phyloP scores from a whole-genome alignment of 2,888 invertebrate species.

The Dicycla oo region DNA sequence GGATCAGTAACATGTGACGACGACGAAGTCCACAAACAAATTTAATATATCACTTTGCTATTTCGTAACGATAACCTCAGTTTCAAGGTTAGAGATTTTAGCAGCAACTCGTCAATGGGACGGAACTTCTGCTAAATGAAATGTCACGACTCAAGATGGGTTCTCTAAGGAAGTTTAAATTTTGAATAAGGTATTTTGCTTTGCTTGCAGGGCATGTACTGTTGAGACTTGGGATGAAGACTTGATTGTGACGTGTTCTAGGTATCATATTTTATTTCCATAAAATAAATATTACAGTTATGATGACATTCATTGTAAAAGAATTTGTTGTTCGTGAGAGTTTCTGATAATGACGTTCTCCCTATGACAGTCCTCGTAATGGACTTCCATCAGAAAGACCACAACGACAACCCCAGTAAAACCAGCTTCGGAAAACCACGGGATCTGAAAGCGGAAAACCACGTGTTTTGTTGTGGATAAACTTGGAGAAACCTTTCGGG shows the following conservation, averaged over 20 bases:
- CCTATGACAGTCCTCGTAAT: neutral
- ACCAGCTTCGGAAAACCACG: too few relatives aligned
- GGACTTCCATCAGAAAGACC: neutral
- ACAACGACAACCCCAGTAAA: neutral
- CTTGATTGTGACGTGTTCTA: too few relatives aligned
- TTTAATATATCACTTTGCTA: conserved; percentile 53
- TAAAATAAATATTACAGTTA: too few relatives aligned
- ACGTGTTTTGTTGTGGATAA: too few relatives aligned
- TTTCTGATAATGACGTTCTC: neutral
- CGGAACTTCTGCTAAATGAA: conserved; percentile 75
- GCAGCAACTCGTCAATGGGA: conserved; percentile 77
- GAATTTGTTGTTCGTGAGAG: too few relatives aligned
- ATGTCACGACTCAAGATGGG: conserved; percentile 73
- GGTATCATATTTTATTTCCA: too few relatives aligned
- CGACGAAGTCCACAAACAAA: conserved; percentile 22
- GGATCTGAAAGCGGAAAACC: neutral
- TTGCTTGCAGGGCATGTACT: too few relatives aligned
- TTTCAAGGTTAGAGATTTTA: conserved; percentile 82
- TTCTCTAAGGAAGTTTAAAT: conserved; percentile 1
- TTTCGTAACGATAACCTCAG: conserved; percentile 67
- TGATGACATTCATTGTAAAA: neutral
- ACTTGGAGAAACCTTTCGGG: neutral
- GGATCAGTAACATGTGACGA: conserved; percentile 10
- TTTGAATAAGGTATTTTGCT: neutral
- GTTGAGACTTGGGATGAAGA: too few relatives aligned